Conservation (phyloP, 2,797 vertebrate species). For the Sardinella longiceps region DNA sequence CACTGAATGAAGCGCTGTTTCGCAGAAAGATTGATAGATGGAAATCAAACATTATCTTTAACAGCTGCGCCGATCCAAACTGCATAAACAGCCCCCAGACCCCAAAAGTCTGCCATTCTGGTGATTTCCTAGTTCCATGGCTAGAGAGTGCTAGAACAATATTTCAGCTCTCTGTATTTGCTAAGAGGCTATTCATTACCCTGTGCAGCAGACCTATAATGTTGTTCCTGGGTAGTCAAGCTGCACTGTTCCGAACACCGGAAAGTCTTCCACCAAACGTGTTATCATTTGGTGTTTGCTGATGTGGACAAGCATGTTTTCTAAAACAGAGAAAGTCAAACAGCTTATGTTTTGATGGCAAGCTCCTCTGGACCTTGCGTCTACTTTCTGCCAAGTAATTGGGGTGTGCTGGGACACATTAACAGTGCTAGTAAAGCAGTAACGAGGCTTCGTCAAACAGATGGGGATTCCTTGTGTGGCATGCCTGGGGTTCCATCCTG, state of each 20-base stretch:
- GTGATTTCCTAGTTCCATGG: slow-evolving; percentile 33
- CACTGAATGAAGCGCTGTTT: slow-evolving; percentile 32
- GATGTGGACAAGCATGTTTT: slow-evolving; percentile 34
- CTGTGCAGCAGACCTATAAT: slow-evolving; percentile 27
- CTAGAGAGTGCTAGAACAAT: slow-evolving; percentile 22
- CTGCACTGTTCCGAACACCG: slow-evolving; percentile 17
- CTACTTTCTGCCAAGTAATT: slow-evolving; percentile 18
- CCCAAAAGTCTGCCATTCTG: slow-evolving; percentile 30
- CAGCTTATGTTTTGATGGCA: slow-evolving; percentile 28
- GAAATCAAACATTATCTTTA: slow-evolving; percentile 50
- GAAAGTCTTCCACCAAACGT: slow-evolving; percentile 29
- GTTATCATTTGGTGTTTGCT: slow-evolving; percentile 31
- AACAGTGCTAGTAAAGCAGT: neutral
- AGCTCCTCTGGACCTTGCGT: neutral
- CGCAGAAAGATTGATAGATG: slow-evolving; percentile 43
- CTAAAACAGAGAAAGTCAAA: slow-evolving; percentile 36
- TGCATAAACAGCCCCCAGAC: slow-evolving; percentile 34
- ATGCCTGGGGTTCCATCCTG: slow-evolving; percentile 8
- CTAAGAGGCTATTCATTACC: slow-evolving; percentile 47
- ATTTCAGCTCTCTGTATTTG: slow-evolving; percentile 42
- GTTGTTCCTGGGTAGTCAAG: slow-evolving; percentile 21
- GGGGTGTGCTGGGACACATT: slow-evolving; percentile 20
- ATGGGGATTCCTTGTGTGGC: slow-evolving; percentile 29
- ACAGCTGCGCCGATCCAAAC: slow-evolving; percentile 39
- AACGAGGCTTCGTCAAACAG: slow-evolving; percentile 25